phyloP scores from a whole-genome alignment of 1,140 invertebrate species.

The Pachypsylla venusta region DNA sequence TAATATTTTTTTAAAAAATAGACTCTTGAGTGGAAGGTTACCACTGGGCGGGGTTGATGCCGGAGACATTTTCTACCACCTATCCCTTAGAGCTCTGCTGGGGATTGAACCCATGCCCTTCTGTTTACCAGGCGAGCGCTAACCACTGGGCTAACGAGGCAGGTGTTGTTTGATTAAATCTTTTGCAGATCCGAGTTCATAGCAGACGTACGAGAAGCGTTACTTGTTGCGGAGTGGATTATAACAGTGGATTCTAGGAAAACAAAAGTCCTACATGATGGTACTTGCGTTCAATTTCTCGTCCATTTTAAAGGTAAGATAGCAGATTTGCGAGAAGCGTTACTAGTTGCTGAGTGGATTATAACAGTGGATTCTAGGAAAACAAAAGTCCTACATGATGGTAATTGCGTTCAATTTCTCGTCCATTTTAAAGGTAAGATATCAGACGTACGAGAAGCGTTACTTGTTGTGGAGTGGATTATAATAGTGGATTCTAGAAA shows the following conservation, averaged over 20 bases:
- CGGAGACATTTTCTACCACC: no score
- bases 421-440: conserved; percentile 64
- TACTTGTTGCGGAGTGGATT: conserved; percentile 83
- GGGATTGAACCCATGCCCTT: no score
- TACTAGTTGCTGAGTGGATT: conserved; percentile 83
- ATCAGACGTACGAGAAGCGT: conserved; percentile 60
- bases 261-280: conserved; percentile 57
- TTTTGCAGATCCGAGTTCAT: conserved; percentile 61
- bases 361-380: conserved; percentile 65
- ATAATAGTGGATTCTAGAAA: conserved; percentile 65
- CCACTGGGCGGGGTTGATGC: no score
- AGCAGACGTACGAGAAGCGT: conserved; percentile 58
- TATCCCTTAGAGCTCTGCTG: no score
- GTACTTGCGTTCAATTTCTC: conserved; percentile 71
- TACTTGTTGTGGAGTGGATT: conserved; percentile 82
- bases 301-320: conserved; percentile 66
- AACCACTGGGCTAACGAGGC: no score
- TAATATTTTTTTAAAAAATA: no score
- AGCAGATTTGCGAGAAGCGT: no score
- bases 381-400: conserved; percentile 57
- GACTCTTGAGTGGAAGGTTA: no score
- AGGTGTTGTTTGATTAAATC: no score
- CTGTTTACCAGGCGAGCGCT: no score
- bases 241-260: conserved; percentile 65
- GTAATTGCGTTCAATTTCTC: conserved; percentile 71